Evolutionary conservation across 2,797 vertebrate species (phyloP).

Genomic region (Gambelia wislizenii): DNA sequence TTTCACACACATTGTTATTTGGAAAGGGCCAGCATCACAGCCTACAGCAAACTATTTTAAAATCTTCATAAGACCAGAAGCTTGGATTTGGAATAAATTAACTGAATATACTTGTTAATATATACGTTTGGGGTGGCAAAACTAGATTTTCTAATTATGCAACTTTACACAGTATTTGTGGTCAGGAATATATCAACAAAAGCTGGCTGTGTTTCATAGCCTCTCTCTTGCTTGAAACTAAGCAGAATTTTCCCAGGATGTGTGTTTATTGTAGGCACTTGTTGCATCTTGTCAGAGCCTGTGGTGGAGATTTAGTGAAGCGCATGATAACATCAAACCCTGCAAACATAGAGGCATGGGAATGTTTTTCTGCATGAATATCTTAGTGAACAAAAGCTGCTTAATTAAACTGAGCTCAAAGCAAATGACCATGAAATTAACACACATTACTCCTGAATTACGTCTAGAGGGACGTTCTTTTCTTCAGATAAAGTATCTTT

Average conservation of each 20-base stretch:
- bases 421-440: slow-evolving; percentile 19
- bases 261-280: slow-evolving; percentile 39
- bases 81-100: background rate
- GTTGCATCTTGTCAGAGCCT: slow-evolving; percentile 67
- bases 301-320: slow-evolving; percentile 42
- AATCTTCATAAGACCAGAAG: background rate
- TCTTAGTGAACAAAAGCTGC: slow-evolving; percentile 28
- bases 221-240: slow-evolving; percentile 33
- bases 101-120: background rate
- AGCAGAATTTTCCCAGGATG: slow-evolving; percentile 64
- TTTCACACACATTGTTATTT: background rate
- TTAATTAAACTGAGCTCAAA: slow-evolving; percentile 32
- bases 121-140: background rate
- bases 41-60: background rate
- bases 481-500: background rate
- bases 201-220: background rate
- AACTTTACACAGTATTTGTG: background rate
- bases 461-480: too few species aligned
- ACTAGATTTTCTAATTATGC: background rate
- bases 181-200: background rate
- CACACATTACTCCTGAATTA: background rate
- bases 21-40: background rate
- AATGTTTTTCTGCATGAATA: slow-evolving; percentile 52
- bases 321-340: slow-evolving; percentile 65
- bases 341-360: slow-evolving; percentile 55